Percentiles rank a stretch among this genome's conserved stretches.
Evolutionary conservation across 2,888 invertebrate genomes (phyloP).

Genomic region (Helleia helle): DNA sequence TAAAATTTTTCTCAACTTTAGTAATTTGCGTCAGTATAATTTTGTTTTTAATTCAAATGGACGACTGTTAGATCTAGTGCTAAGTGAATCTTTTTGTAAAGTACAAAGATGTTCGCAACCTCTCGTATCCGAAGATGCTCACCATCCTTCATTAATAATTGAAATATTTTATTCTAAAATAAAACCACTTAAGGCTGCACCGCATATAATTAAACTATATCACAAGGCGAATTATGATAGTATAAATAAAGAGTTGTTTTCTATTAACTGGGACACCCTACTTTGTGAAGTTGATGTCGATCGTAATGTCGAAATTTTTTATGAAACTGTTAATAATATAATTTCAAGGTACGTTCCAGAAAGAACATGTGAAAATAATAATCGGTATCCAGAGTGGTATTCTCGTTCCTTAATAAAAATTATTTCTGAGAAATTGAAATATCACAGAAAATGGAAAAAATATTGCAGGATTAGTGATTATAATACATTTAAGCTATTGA

Average conservation of each 20-base stretch:
- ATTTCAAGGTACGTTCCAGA: background rate
- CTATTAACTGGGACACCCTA: background rate
- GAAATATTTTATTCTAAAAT: background rate
- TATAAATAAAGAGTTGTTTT: background rate
- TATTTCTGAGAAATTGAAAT: slow-evolving; percentile 7
- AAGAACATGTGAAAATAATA: background rate
- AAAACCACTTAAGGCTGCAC: background rate
- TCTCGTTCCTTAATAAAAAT: slow-evolving; percentile 1
- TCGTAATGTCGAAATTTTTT: background rate
- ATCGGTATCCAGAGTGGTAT: background rate
- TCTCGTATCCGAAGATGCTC: background rate
- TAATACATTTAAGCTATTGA: background rate
- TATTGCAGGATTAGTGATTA: slow-evolving; percentile 4
- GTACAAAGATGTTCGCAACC: slow-evolving; percentile 1
- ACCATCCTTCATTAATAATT: background rate
- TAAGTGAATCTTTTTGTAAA: background rate
- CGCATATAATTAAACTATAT: background rate
- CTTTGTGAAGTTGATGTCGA: background rate
- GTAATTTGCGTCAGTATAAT: slow-evolving; percentile 3
- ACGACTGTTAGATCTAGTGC: background rate
- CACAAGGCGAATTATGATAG: background rate
- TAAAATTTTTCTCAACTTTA: slow-evolving; percentile 1
- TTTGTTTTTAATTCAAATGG: background rate
- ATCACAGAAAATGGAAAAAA: slow-evolving; percentile 1
- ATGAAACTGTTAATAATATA: background rate